phyloP scores from a whole-genome alignment of 2,888 invertebrate species.

The Cryptophagus acutangulus region DNA sequence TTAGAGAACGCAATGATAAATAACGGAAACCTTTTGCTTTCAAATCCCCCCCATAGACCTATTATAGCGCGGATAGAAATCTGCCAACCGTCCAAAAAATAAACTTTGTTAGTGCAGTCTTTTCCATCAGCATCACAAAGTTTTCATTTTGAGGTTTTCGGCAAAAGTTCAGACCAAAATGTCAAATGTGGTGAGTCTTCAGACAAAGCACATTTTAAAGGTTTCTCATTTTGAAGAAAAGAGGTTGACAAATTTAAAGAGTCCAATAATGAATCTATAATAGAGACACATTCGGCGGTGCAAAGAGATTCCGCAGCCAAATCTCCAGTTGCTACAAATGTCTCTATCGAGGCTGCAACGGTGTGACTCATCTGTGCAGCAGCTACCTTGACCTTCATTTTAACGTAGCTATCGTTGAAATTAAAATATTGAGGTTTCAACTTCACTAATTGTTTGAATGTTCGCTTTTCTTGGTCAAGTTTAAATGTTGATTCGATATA shows the following conservation, averaged over 20 bases:
- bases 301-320: constrained; percentile 12
- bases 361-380: constrained; percentile 13
- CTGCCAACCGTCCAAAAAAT: constrained; percentile 11
- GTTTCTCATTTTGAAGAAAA: constrained; percentile 8
- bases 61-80: no score
- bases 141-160: constrained; percentile 8
- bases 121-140: neutral
- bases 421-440: constrained; percentile 6
- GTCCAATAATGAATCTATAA: constrained; percentile 12
- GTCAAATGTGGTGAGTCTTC: constrained; percentile 10
- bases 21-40: constrained; percentile 7
- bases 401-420: constrained; percentile 8
- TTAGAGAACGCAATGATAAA: constrained; percentile 9
- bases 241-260: constrained; percentile 11
- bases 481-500: constrained; percentile 9
- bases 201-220: constrained; percentile 9
- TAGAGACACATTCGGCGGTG: constrained; percentile 15
- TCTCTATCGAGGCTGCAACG: constrained; percentile 13
- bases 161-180: constrained; percentile 12
- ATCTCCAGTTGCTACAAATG: constrained; percentile 4
- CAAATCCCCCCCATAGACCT: no score
- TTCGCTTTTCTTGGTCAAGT: constrained; percentile 6
- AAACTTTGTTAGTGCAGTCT: constrained; percentile 5
- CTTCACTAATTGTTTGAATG: constrained; percentile 7
- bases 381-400: constrained; percentile 18